Percentiles rank a stretch among this genome's conserved stretches.
phyloP scores from a whole-genome alignment of 2,113 vertebrate species.

The Colius striatus region DNA sequence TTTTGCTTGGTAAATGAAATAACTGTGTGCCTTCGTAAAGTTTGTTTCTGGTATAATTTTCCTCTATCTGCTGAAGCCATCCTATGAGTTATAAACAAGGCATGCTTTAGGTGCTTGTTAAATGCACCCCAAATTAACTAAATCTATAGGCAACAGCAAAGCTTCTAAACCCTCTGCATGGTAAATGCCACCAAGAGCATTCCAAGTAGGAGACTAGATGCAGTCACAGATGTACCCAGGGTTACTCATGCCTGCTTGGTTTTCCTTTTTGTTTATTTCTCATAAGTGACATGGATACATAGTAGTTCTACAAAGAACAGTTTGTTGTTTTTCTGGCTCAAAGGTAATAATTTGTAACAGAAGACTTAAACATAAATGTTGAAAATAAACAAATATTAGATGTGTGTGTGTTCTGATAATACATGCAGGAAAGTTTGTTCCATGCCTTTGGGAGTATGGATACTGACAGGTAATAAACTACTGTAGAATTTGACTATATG shows the following conservation, averaged over 20 bases:
- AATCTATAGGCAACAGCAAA: neutral
- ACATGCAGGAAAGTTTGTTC: neutral
- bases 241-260: neutral
- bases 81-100: neutral
- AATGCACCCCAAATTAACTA: neutral
- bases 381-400: neutral
- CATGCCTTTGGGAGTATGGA: accelerated
- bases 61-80: neutral
- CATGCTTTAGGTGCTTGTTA: neutral
- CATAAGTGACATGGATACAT: neutral
- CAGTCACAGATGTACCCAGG: neutral
- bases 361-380: neutral
- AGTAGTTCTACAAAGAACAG: neutral
- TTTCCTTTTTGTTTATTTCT: neutral
- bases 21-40: accelerated
- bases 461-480: accelerated
- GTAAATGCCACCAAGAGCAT: neutral
- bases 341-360: neutral
- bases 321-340: neutral
- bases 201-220: neutral
- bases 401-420: neutral
- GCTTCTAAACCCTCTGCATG: neutral
- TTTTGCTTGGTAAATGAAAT: neutral
- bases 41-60: neutral
- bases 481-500: accelerated